Percentiles rank a stretch among this genome's conserved stretches.
Evolutionary conservation across 2,888 invertebrate genomes (phyloP).

Genomic region (Strigamia maritima): DNA sequence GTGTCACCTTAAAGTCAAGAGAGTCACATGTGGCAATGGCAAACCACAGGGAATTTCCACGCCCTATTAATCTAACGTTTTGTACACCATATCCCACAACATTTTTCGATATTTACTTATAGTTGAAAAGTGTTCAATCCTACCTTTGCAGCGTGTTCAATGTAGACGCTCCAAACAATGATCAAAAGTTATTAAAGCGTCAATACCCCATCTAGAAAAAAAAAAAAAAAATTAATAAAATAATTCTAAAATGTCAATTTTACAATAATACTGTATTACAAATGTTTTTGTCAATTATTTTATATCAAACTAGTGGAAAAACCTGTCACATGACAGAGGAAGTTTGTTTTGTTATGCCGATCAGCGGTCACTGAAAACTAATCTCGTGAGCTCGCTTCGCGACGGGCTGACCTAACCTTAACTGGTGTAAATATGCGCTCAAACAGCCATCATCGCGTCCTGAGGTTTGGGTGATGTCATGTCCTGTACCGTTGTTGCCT

Average conservation of each 20-base stretch:
- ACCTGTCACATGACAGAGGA: too few species aligned
- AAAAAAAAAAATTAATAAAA: neutral
- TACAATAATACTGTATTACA: neutral
- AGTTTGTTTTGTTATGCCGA: too few species aligned
- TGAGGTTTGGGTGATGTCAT: too few species aligned
- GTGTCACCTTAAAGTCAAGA: neutral
- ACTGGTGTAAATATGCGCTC: too few species aligned
- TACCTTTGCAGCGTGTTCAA: neutral
- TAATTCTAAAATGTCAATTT: neutral
- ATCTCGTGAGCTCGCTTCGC: too few species aligned
- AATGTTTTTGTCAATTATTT: too few species aligned
- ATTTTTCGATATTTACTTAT: neutral
- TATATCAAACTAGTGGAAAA: too few species aligned
- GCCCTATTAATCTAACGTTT: constrained; percentile 11
- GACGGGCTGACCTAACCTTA: too few species aligned
- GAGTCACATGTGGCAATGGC: neutral
- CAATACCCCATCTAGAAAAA: neutral
- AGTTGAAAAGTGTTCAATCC: neutral
- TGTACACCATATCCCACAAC: neutral
- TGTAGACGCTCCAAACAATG: neutral
- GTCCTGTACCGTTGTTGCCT: too few species aligned
- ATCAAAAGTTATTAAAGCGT: neutral
- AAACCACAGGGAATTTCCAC: constrained; percentile 9
- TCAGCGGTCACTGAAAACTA: too few species aligned
- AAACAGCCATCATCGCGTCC: too few species aligned